Evolutionary conservation across 2,888 invertebrate genomes (phyloP), one percentile per base, ranked within the genome.

Genomic region (Graphium colonna): DNA sequence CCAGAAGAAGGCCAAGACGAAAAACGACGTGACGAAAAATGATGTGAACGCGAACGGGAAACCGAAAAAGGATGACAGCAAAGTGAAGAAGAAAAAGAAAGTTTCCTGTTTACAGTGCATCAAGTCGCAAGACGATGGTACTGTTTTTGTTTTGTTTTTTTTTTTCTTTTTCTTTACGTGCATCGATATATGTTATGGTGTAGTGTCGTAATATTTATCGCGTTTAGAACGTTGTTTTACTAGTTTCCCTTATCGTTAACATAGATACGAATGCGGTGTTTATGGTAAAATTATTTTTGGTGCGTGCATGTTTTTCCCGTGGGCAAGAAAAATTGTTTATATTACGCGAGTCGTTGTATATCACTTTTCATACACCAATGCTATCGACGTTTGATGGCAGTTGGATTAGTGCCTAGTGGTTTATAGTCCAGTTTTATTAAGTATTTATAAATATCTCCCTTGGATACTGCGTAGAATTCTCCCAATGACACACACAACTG

Each of bases 51-150:
- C 71, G 42, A 84, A 83, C 60, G 81, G 79, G 33, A 85, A 86
- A 71, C 59, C 73, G 51, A 83, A 83, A 67, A 76, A 78, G 64
- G 76, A 75, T 62, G 75, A 77, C 56, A 79, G 70, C 63, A 88
- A 87, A 85, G 82, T 82, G 78, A 88, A 87, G 77, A 88, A 87
- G 79, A 89, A 88, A 81, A 87, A 79, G 63, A 75, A 72, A 66
- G 83, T 89, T 75, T 89, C 89, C 73, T 89, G 89, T 77, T 86
- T 89, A 79, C 89, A 89, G 79, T 89, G 89, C 75, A 81, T 89
- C 78, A 89, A 86, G 59, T 78, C 88, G 36, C 77, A 78, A 26
- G 86, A 89, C 63, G 88, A 88, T 68, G 88, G 88, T 88, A 83
- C 63, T 64, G 60, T 56, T 56, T 28, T 58, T 61, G 53, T 56